These are phyloP conservation scores for Melozone crissalis DNA, from an alignment of 2,113 vertebrate species.

Conservation along the genomic window DNA sequence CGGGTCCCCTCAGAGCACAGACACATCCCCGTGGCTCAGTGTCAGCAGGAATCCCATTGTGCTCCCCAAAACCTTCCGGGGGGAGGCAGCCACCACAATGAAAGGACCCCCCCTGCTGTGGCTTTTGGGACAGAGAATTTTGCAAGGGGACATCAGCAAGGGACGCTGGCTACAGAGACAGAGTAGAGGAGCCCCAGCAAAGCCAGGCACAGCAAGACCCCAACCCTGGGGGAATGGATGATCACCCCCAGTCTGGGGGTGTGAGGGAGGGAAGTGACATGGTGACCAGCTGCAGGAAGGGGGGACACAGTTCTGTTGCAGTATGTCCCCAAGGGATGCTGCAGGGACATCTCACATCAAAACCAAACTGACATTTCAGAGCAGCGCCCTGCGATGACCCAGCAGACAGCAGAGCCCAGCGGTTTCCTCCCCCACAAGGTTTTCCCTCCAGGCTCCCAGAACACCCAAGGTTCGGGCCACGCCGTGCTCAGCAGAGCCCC, in stretches of 20 bases:
- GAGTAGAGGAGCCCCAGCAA: not conserved
- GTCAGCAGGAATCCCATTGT: not conserved
- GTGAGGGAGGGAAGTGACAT: fast-evolving
- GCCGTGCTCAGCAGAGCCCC: not conserved
- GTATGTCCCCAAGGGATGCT: not conserved
- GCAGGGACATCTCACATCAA: not conserved
- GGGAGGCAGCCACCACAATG: not conserved
- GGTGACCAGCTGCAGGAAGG: not conserved
- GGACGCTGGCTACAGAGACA: not conserved
- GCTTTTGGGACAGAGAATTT: not conserved
- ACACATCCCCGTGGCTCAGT: fast-evolving
- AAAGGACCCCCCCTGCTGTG: fast-evolving
- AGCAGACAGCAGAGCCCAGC: not conserved
- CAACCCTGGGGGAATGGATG: fast-evolving
- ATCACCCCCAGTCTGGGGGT: no score
- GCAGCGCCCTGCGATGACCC: not conserved
- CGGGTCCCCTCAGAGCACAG: fast-evolving
- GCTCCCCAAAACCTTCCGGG: not conserved
- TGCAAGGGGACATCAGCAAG: not conserved
- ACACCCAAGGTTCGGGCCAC: fast-evolving
- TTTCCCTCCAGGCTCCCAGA: not conserved
- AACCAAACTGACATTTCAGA: not conserved
- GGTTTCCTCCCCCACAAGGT: fast-evolving
- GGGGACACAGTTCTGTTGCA: not conserved
- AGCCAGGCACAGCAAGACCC: not conserved